Evolutionary conservation across 2,888 invertebrate species (phyloP), one percentile per base, ranked within the genome.

Genomic region (Nomada ruficornis): DNA sequence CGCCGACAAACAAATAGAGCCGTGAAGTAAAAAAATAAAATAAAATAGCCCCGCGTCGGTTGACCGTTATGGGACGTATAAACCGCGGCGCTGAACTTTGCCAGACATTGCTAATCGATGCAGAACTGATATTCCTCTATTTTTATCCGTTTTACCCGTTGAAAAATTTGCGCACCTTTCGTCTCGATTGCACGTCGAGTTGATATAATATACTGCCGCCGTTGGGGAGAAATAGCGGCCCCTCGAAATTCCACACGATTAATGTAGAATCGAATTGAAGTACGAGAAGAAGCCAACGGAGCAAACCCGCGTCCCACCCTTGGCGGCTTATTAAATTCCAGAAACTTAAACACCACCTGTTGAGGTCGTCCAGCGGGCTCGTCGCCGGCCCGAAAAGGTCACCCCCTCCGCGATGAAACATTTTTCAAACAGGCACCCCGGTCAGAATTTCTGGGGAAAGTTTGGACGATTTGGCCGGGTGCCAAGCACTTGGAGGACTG

Each of bases 301-400:
- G 20, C n/a, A n/a, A 2, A 2, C 23, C 36, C 64, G 7, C 72
- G 54, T 44, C 13, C 44, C 57, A 47, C n/a, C 47, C 68, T 26
- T 29, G 44, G 44, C 47, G 50, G 87, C 88, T 86, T 88, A 88
- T 88, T 85, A 88, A 88, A 88, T 88, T 82, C 77, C 77, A 75
- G 86, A 88, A 86, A 88, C 88, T 88, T 88, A 88, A 88, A 82
- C 83, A 85, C 88, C 88, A 88, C 88, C 88, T 88, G 88, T 88
- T 88, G 88, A 87, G 75, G 85, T 82, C 88, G 86, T 83, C 88
- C 88, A 78, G 62, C 47, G 69, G 81, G 55, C 68, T 72, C 57
- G 77, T 59, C 71, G 77, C 65, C 79, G 74, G 70, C 57, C 75
- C 86, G 75, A 86, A 88, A 85, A 86, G 86, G 81, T 85, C 55